These are phyloP conservation scores for Theodoxus fluviatilis DNA, from an alignment of 2,888 invertebrate genomes.

Conservation along the genomic window DNA sequence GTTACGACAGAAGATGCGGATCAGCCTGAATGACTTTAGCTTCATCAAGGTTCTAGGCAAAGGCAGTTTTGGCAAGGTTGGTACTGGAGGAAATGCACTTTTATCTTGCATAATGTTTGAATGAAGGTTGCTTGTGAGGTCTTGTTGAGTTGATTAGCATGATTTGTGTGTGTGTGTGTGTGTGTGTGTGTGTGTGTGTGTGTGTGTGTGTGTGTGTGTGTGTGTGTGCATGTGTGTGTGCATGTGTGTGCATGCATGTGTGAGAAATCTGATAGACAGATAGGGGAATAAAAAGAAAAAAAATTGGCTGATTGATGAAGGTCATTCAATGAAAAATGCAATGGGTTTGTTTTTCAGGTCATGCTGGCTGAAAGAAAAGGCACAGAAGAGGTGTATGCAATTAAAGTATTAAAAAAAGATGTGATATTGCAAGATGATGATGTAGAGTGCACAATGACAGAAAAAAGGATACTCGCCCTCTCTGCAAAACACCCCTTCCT, in stretches of 20 bases:
- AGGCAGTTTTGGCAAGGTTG: conserved; percentile 91
- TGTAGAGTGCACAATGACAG: conserved; percentile 98
- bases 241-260: background rate
- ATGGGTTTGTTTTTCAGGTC: conserved; percentile 71
- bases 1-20: conserved; percentile 44
- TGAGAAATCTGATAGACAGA: background rate
- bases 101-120: background rate
- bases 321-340: background rate
- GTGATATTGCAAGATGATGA: conserved; percentile 98
- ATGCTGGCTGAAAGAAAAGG: conserved; percentile 95
- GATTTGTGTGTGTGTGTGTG: no score
- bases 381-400: conserved; percentile 81
- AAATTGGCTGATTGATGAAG: background rate
- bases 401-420: conserved; percentile 91
- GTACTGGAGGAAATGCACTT: no score
- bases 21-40: conserved; percentile 79
- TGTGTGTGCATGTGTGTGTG: background rate
- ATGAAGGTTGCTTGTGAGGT: background rate
- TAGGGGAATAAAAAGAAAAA: no score
- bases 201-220: background rate
- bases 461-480: conserved; percentile 93
- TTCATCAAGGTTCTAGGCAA: conserved; percentile 99
- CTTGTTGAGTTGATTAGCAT: background rate
- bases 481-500: conserved; percentile 98
- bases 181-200: no score